phyloP scores from a whole-genome alignment of 2,113 vertebrate genomes.

The Oncorhynchus nerka region DNA sequence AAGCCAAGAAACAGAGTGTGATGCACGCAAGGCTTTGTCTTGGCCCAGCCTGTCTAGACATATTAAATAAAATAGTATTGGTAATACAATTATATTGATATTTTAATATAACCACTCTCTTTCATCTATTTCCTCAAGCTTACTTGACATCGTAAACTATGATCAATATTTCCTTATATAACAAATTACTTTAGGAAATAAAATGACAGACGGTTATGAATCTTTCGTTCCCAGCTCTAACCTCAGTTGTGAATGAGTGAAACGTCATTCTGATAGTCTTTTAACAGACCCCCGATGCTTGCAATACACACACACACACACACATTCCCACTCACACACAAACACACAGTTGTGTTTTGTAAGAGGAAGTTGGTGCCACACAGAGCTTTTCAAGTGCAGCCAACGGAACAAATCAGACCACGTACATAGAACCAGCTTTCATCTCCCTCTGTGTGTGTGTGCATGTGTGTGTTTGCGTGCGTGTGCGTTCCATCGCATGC shows the following conservation, averaged over 20 bases:
- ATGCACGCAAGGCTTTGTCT: neutral
- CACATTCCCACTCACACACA: neutral
- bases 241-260: neutral
- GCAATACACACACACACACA: neutral
- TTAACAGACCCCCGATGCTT: neutral
- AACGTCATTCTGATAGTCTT: neutral
- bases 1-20: neutral
- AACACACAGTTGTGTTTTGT: neutral
- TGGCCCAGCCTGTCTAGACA: neutral
- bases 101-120: neutral
- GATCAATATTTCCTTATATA: neutral
- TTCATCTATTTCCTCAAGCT: neutral
- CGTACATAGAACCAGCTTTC: slow-evolving; percentile 32
- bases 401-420: slow-evolving; percentile 41
- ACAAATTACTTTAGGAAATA: neutral
- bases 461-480: neutral
- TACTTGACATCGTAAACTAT: neutral
- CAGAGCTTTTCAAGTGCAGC: slow-evolving; percentile 33
- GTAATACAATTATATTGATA: neutral
- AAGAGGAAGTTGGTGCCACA: slow-evolving; percentile 16
- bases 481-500: neutral
- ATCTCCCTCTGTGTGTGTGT: slow-evolving; percentile 16
- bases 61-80: neutral
- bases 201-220: neutral
- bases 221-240: neutral